Conservation (phyloP, 2,888 invertebrate genomes). For the Pachydiplax longipennis region DNA sequence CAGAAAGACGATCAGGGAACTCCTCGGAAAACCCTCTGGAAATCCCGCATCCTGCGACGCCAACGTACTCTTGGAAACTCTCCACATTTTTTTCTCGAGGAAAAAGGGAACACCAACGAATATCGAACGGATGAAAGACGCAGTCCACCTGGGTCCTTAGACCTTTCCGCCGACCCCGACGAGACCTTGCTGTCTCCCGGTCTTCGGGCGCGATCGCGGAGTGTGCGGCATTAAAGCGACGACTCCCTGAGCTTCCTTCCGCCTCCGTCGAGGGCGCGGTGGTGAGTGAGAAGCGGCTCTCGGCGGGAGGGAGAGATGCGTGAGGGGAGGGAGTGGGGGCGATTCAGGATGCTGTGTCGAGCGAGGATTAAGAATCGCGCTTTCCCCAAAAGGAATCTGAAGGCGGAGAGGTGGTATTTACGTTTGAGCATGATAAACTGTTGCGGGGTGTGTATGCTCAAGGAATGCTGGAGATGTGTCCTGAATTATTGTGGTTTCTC, state of each 20-base stretch:
- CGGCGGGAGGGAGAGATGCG: neutral
- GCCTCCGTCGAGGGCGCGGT: neutral
- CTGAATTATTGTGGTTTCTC: too few species aligned
- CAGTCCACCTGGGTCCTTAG: neutral
- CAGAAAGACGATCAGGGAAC: neutral
- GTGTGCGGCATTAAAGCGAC: neutral
- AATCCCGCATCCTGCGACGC: neutral
- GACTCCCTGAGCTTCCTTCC: neutral
- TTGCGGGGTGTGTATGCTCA: too few species aligned
- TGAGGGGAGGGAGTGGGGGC: neutral
- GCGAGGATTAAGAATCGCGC: neutral
- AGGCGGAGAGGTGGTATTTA: too few species aligned
- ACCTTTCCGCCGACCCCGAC: neutral
- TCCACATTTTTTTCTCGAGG: neutral
- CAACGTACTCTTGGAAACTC: neutral
- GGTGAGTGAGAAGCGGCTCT: neutral
- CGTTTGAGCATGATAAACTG: too few species aligned
- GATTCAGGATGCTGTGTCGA: neutral
- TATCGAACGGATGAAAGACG: too few species aligned
- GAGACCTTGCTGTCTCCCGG: neutral
- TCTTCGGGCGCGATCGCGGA: neutral
- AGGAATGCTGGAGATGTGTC: too few species aligned
- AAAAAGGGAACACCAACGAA: neutral
- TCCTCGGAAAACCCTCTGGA: neutral
- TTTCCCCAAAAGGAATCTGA: too few species aligned